Percentiles rank a stretch among this genome's conserved stretches.
Conservation (phyloP, 2,888 invertebrate genomes). For the Spodoptera picta region DNA sequence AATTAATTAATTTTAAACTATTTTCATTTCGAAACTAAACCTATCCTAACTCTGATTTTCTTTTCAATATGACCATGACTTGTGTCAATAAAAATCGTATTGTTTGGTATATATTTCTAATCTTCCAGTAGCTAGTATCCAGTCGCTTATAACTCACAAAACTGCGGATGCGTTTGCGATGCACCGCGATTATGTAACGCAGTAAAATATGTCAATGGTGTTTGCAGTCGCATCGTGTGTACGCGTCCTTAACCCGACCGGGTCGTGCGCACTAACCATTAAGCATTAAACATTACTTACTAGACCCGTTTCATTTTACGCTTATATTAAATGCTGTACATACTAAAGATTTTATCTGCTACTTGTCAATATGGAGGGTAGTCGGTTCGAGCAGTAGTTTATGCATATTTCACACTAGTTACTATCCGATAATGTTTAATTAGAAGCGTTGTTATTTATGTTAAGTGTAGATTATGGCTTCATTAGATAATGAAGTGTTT, state of each 20-base stretch:
- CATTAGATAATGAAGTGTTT: no score
- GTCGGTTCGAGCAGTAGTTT: neutral
- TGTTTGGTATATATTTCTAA: no score
- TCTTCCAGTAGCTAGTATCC: neutral
- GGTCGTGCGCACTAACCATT: conserved; percentile 35
- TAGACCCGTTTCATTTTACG: conserved; percentile 43
- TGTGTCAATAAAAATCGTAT: no score
- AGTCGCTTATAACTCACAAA: conserved; percentile 28
- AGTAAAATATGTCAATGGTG: conserved; percentile 76
- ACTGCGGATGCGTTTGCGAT: conserved; percentile 52
- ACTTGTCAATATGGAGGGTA: neutral
- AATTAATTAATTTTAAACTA: no score
- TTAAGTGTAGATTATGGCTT: no score
- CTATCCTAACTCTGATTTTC: no score
- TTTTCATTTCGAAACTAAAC: no score
- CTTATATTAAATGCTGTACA: conserved; percentile 21
- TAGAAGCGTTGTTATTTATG: neutral
- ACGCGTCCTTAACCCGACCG: conserved; percentile 69
- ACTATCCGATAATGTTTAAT: conserved; percentile 6
- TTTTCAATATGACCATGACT: no score
- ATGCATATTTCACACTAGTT: no score
- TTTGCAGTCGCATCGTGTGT: conserved; percentile 48
- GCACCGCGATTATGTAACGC: conserved; percentile 67
- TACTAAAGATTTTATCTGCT: conserved; percentile 13
- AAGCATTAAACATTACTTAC: conserved; percentile 31